Percentiles rank a stretch among this genome's conserved stretches.
These are phyloP conservation scores for Eupithecia tripunctaria DNA, from an alignment of 2,888 invertebrate species.

Conservation along the genomic window DNA sequence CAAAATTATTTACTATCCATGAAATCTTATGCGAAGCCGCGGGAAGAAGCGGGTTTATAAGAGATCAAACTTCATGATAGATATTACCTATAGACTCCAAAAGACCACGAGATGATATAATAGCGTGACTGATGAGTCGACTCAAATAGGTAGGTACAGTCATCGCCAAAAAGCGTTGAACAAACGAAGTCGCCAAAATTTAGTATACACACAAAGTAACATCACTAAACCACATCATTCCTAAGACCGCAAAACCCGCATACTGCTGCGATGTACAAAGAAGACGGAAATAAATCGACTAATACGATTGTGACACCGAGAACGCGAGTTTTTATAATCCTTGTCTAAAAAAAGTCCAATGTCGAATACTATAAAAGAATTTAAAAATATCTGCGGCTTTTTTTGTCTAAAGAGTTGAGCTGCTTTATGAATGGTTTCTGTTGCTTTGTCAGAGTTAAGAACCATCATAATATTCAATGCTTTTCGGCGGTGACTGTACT, in stretches of 20 bases:
- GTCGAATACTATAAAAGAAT: background rate
- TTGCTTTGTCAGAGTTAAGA: background rate
- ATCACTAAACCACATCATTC: background rate
- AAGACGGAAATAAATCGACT: background rate
- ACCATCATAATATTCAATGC: background rate
- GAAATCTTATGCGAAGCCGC: background rate
- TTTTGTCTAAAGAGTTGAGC: background rate
- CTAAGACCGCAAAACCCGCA: background rate
- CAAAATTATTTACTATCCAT: no score
- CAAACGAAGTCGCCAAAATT: background rate
- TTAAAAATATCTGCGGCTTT: background rate
- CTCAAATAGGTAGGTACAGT: background rate
- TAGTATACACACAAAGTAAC: background rate
- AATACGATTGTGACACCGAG: background rate
- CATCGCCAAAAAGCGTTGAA: background rate
- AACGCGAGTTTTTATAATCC: background rate
- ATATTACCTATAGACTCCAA: background rate
- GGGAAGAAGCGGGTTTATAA: background rate
- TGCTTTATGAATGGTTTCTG: background rate
- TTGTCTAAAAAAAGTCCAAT: background rate
- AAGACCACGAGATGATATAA: constrained; percentile 1
- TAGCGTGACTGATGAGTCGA: constrained; percentile 4
- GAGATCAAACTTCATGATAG: background rate
- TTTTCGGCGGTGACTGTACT: background rate
- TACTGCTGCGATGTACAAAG: background rate